Base-by-base conservation (phyloP, 92 coral and sea anemone genomes). In the Actinostola sp. region DNA sequence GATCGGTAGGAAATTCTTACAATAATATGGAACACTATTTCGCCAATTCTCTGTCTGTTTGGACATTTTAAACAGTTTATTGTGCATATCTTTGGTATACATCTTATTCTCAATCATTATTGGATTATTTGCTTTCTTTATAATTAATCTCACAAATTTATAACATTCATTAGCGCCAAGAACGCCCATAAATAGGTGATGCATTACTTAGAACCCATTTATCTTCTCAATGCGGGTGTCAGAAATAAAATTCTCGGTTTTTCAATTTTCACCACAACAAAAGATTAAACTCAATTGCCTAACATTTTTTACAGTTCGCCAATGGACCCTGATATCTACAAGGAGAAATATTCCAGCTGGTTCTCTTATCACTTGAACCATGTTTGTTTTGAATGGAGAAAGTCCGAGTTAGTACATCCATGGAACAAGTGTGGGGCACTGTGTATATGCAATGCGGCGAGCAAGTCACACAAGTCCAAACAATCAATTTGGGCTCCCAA, bases 321-420 rank as follows among this genome's bases (percentile, higher is more conserved):
- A 31, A 86, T 86, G 92, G 80, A 81, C 27, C 65, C 88, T 0
- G 68, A 53, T 29, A 84, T 85, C 20, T 71, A 65, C 16, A 60
- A 76, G 45, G 72, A 76, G 10, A 89, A 80, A 52, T 91, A 91
- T 30, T 80, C 75, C 6, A 71, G 77, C 57, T 95, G 99, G 99
- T 95, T 85, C 59, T 88, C 99, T 5, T 92, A 92, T 43, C 99
- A 95, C 61, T 74, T 95, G 54, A 84, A 86, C 69, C 99, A 95
- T 58, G 91, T 89, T 36, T 86, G 77, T 55, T 91, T 83, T 69
- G 76, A 72, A 57, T 72, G 73, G 28, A 80, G 35, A 55, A 75
- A 64, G 38, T 9, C 27, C 0, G 74, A 21, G 19, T 24, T 64
- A 16, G 42, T 62, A 16, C 87, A 43, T 28, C 90, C 90, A 7